A percentile compares a stretch with the other conserved stretches of the same genome.
phyloP scores from a whole-genome alignment of 1,140 invertebrate genomes.

The Drosophila orosa region DNA sequence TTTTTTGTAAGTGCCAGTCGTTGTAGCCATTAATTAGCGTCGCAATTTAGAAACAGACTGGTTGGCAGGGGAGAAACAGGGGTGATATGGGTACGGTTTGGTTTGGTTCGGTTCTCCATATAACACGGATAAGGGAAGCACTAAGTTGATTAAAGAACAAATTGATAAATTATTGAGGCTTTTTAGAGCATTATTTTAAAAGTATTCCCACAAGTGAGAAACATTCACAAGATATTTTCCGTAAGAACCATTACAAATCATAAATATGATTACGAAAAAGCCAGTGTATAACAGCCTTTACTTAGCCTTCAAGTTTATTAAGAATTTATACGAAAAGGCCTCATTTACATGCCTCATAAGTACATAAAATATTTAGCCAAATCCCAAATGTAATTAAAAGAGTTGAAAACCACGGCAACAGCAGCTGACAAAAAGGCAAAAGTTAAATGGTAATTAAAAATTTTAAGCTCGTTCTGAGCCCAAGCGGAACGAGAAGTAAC shows the following conservation, averaged over 20 bases:
- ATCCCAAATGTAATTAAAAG: slow-evolving; percentile 60
- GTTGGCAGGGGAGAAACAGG: background rate
- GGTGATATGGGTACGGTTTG: slow-evolving; percentile 5
- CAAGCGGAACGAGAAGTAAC: slow-evolving; percentile 17
- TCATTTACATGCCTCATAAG: slow-evolving; percentile 53
- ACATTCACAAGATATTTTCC: background rate
- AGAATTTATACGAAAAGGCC: slow-evolving; percentile 33
- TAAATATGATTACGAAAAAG: background rate
- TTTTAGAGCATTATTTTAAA: background rate
- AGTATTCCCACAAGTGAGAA: background rate
- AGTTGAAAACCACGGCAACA: slow-evolving; percentile 29
- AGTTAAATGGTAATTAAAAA: slow-evolving; percentile 62
- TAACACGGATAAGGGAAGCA: slow-evolving; percentile 10
- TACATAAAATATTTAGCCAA: slow-evolving; percentile 42
- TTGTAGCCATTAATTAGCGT: slow-evolving; percentile 54
- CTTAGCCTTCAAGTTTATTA: slow-evolving; percentile 38
- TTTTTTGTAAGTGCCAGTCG: slow-evolving; percentile 48
- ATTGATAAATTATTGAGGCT: background rate
- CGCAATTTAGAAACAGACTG: slow-evolving; percentile 35
- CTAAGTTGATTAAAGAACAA: slow-evolving; percentile 4
- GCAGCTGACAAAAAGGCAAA: slow-evolving; percentile 38
- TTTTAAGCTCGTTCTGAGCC: slow-evolving; percentile 43
- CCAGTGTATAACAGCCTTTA: background rate
- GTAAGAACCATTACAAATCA: background rate
- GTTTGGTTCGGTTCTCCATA: slow-evolving; percentile 7